Conservation (phyloP, 1,140 invertebrate species). For the Halyomorpha halys region DNA sequence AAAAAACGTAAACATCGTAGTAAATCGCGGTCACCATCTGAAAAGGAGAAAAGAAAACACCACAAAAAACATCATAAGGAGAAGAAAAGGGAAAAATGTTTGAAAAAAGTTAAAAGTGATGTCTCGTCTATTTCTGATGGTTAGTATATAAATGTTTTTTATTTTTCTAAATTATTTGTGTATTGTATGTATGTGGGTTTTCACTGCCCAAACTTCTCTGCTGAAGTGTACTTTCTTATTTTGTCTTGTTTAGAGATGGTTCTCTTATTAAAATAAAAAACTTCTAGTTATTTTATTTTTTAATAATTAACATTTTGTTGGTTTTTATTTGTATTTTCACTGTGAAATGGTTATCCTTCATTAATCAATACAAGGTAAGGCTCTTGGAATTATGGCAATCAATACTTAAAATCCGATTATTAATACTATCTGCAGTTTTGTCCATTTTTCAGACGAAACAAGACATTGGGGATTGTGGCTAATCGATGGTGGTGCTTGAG, state of each 20-base stretch:
- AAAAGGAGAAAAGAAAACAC: slow-evolving; percentile 36
- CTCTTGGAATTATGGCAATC: background rate
- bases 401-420: background rate
- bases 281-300: no score
- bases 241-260: slow-evolving; percentile 20
- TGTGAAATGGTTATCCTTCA: background rate
- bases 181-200: slow-evolving; percentile 13
- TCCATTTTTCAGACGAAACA: slow-evolving; percentile 28
- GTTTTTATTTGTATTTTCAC: slow-evolving; percentile 5
- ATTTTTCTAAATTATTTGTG: slow-evolving; percentile 10
- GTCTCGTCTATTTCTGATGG: slow-evolving; percentile 45
- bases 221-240: slow-evolving; percentile 13
- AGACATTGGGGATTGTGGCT: background rate
- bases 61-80: slow-evolving; percentile 49
- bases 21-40: slow-evolving; percentile 40
- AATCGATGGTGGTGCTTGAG: background rate
- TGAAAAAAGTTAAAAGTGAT: slow-evolving; percentile 29
- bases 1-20: slow-evolving; percentile 43
- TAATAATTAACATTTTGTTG: background rate
- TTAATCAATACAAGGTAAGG: slow-evolving; percentile 6
- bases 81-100: slow-evolving; percentile 41
- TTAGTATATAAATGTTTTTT: slow-evolving; percentile 34
- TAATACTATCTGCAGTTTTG: slow-evolving; percentile 29
- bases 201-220: background rate
- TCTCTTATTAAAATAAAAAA: no score